Conservation (phyloP, 2,113 vertebrate genomes). For the Myiagra hebetior region DNA sequence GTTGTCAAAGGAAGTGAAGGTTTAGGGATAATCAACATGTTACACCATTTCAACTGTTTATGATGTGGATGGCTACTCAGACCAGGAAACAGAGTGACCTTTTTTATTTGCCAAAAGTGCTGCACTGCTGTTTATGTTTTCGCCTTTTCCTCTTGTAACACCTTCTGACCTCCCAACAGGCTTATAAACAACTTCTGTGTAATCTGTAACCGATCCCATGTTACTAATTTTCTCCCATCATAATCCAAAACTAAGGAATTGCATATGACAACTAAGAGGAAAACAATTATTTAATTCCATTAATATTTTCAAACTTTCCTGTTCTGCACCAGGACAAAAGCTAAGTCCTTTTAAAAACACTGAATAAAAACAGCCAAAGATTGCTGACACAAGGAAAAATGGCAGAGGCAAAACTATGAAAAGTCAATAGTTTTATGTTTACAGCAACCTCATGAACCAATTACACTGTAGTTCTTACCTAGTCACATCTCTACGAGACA, state of each 20-base stretch:
- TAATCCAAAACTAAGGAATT: not conserved
- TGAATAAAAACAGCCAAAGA: slow-evolving; percentile 3
- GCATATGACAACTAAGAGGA: not conserved
- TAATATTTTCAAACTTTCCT: slow-evolving; percentile 41
- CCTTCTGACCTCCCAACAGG: slow-evolving; percentile 52
- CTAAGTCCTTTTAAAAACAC: slow-evolving; percentile 19
- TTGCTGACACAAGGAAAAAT: slow-evolving; percentile 22
- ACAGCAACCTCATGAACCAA: not conserved
- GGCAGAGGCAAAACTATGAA: not conserved
- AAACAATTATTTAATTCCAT: slow-evolving; percentile 46
- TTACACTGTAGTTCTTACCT: not conserved
- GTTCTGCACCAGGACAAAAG: slow-evolving; percentile 20
- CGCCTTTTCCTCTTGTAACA: slow-evolving; percentile 59
- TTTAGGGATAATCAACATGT: not conserved
- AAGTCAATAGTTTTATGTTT: not conserved
- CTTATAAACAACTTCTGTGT: slow-evolving; percentile 59
- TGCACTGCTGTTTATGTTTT: slow-evolving; percentile 59
- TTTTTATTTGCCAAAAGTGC: slow-evolving; percentile 60
- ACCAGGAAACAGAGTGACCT: slow-evolving; percentile 63
- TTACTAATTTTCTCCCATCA: slow-evolving; percentile 25
- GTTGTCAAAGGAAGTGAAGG: slow-evolving; percentile 19
- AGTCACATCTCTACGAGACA: not conserved
- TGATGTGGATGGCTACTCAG: not conserved
- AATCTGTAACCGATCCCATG: slow-evolving; percentile 23
- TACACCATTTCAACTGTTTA: slow-evolving; percentile 29